A percentile compares a stretch with the other conserved stretches of the same genome.
These are phyloP conservation scores for Gymnothorax javanicus DNA, from an alignment of 2,797 vertebrate genomes.

Conservation along the genomic window DNA sequence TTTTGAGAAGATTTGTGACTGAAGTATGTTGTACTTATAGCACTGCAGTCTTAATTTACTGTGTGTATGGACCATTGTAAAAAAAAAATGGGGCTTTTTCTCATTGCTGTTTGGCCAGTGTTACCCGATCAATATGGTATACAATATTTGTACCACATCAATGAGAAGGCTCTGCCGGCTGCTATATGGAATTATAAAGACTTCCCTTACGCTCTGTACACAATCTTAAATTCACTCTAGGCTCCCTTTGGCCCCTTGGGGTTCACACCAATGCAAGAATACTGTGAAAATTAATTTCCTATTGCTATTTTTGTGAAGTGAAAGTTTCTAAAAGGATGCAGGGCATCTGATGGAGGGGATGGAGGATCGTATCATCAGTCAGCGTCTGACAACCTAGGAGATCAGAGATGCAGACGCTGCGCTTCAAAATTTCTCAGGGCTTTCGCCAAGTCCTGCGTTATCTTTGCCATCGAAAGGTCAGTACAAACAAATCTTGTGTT, in stretches of 20 bases:
- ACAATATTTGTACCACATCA: not conserved
- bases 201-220: not conserved
- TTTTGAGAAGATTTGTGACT: too few relatives aligned
- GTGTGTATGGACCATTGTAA: too few relatives aligned
- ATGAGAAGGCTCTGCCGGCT: not conserved
- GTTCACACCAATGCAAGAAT: constrained; percentile 10
- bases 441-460: not conserved
- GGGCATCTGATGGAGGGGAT: not conserved
- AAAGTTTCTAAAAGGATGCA: not conserved
- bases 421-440: not conserved
- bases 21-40: too few relatives aligned
- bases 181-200: not conserved
- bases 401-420: not conserved
- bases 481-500: constrained; percentile 6
- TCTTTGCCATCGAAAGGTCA: not conserved
- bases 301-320: not conserved
- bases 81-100: not conserved
- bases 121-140: not conserved
- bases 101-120: not conserved
- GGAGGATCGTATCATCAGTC: not conserved
- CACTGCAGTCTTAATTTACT: too few relatives aligned
- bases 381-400: not conserved
- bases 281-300: not conserved
- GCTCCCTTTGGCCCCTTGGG: not conserved
- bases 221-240: not conserved